Base-by-base conservation (phyloP, 1,140 invertebrate genomes). In the Listronotus oregonensis region DNA sequence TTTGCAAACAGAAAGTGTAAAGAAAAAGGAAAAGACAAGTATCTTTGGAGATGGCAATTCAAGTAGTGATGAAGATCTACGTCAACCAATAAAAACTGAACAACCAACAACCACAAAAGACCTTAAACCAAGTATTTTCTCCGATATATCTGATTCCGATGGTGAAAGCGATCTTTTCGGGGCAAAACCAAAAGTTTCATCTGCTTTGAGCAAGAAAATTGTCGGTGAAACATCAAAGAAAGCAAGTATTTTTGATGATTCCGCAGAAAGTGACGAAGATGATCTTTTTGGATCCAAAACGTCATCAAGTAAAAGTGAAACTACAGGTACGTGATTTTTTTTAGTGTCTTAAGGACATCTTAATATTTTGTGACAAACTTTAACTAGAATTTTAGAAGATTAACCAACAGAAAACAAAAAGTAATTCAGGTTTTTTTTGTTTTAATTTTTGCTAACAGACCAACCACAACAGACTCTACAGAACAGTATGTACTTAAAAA, bases 11-110 rank as follows among this genome's bases (percentile, higher is more conserved):
- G 34, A 10, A 21, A 46, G 7, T 27, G n/a, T n/a, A n/a, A n/a
- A n/a, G n/a, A n/a, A n/a, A n/a, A n/a, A n/a, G n/a, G 71, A 71
- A 57, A 21, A 46, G 42, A 52, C 11, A 40, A 12, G 42, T 15
- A 34, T 72, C 12, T 72, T 72, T 37, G 66, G 63, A 42, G 65
- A 68, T 58, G 54, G 17, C 39, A 6, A 11, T 10, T 17, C 27
- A 49, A 32, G 49, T 40, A 47, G 64, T 32, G 68, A 68, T 37
- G 68, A 70, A 17, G 68, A 71, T 9, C 50, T 27, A 34, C 15
- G 8, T 3, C 7, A n/a, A 5, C 42, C 11, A 14, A 44, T n/a
- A 10, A 44, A 44, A 44, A 44, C 11, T 7, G 11, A n/a, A 10
- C 42, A 5, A 9, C 11, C 5, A 44, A n/a, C 42, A 6, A 49